A percentile compares a stretch with the other conserved stretches of the same genome.
Evolutionary conservation across 2,113 vertebrate species (phyloP).

Genomic region (Centropus bengalensis): DNA sequence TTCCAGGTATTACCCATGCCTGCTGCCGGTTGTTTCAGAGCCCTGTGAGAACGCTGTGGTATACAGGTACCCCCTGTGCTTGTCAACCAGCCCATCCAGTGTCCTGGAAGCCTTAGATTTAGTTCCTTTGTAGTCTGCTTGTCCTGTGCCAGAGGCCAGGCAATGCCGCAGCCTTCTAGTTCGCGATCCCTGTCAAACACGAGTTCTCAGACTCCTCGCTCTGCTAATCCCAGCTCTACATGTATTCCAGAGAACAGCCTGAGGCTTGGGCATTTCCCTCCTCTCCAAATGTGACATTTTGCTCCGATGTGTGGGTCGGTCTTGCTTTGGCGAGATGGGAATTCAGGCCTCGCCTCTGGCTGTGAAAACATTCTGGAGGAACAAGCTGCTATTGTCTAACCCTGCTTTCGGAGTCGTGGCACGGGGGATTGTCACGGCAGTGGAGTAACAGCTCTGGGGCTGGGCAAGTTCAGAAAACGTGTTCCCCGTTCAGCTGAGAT

Average conservation of each 20-base stretch:
- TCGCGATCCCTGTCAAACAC: neutral
- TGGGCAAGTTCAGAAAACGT: neutral
- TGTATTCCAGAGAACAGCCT: neutral
- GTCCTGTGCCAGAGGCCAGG: neutral
- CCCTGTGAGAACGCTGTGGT: constrained; percentile 57
- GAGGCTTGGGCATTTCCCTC: neutral
- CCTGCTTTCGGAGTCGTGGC: neutral
- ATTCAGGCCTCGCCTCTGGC: neutral
- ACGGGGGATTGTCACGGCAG: neutral
- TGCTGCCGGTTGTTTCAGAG: constrained; percentile 54
- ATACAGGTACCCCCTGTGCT: constrained; percentile 61
- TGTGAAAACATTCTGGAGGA: neutral
- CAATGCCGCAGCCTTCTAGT: neutral
- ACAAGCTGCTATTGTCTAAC: constrained; percentile 21
- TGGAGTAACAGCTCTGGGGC: neutral
- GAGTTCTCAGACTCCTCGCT: neutral
- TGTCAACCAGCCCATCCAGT: neutral
- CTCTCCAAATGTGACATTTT: neutral
- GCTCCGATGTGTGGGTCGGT: neutral
- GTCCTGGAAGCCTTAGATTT: neutral
- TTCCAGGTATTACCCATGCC: constrained; percentile 69
- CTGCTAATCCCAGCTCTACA: neutral
- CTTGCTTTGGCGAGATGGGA: neutral
- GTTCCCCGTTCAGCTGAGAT: neutral
- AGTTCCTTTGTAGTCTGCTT: constrained; percentile 1